Base-by-base conservation (phyloP, 2,888 invertebrate species). In the Chalcis sispes region DNA sequence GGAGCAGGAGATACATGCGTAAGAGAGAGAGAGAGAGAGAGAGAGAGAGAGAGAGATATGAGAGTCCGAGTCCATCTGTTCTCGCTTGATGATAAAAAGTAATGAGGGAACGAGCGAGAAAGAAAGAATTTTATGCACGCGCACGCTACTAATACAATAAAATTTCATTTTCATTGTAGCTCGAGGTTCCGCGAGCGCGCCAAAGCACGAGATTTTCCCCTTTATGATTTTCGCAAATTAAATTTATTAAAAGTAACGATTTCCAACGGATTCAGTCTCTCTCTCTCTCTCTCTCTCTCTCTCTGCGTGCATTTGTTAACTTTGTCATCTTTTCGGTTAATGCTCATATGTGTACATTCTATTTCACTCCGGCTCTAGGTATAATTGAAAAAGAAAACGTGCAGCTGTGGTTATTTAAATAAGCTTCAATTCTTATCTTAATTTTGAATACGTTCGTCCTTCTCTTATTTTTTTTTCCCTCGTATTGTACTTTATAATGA, bases 61-160 rank as follows among this genome's bases (percentile, higher is more conserved):
- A 32, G 32, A 29, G 18, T n/a, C 13, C 13, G 36, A 36, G 25
- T 10, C 20, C 18, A 36, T 23, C 18, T 2, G 20, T n/a, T n/a
- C n/a, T 40, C 50, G 54, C 32, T 64, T 56, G 7, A 59, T 48
- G 52, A 36, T 56, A 59, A 61, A 61, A 66, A 72, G 58, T 72
- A 72, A 76, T 64, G 67, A 69, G 76, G 48, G 56, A 0, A 56
- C 40, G 58, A 72, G 67, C 62, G 76, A 54, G 56, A 0, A 56
- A 27, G 58, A 72, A 76, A 61, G 62, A 54, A 72, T 76, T 76
- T 62, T n/a, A n/a, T n/a, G n/a, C n/a, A n/a, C n/a, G n/a, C 62
- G 54, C 64, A 20, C n/a, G 54, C 66, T 29, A 46, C 64, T 76
- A 40, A 72, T 76, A 58, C 48, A 36, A 67, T 71, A 59, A 75